Percentiles rank a stretch among this genome's conserved stretches.
These are phyloP conservation scores for Tringa solitaria DNA, from an alignment of 2,113 vertebrate genomes.

Conservation along the genomic window DNA sequence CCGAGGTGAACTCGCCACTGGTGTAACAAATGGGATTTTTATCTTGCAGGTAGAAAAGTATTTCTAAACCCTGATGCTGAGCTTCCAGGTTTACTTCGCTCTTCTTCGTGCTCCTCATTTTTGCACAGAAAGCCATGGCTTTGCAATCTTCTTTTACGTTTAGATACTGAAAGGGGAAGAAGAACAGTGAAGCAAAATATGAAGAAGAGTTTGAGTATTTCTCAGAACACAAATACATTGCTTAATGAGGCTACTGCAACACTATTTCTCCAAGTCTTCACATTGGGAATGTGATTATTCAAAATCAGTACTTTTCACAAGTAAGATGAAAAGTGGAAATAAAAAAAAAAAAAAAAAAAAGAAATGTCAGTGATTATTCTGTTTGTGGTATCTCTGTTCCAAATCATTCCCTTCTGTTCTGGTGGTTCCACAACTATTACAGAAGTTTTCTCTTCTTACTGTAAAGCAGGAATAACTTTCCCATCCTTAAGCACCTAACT, in stretches of 20 bases:
- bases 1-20: slow-evolving; percentile 81
- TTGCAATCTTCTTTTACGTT: slow-evolving; percentile 81
- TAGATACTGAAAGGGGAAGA: slow-evolving; percentile 78
- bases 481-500: not conserved
- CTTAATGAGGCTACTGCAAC: not conserved
- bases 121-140: slow-evolving; percentile 96
- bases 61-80: slow-evolving; percentile 81
- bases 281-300: not conserved
- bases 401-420: not conserved
- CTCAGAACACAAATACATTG: not conserved
- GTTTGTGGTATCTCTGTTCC: not conserved
- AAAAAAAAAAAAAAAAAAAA: not conserved
- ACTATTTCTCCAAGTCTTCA: not conserved
- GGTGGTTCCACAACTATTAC: not conserved
- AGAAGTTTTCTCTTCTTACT: not conserved
- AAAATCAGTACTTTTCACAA: not conserved
- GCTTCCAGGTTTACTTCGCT: slow-evolving; percentile 66
- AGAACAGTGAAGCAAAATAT: not conserved
- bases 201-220: not conserved
- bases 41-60: slow-evolving; percentile 85
- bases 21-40: slow-evolving; percentile 74
- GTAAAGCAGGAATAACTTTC: not conserved
- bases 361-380: not conserved
- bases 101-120: slow-evolving; percentile 88
- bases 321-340: not conserved